Evolutionary conservation across 2,888 invertebrate genomes (phyloP).

Genomic region (Palloptera scutellata): DNA sequence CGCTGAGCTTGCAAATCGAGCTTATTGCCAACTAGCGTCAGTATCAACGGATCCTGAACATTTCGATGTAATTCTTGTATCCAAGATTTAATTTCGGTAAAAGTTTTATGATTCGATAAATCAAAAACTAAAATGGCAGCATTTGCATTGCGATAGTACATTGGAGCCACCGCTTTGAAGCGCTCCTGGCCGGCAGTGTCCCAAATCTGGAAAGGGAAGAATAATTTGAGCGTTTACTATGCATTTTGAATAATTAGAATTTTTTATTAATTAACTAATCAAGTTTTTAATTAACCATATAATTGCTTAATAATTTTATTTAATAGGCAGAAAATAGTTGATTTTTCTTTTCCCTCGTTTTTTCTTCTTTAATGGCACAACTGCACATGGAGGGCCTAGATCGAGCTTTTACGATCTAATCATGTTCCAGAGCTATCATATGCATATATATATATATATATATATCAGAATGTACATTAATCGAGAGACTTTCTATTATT

Average conservation of each 20-base stretch:
- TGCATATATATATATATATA: too few relatives aligned
- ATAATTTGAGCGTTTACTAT: too few relatives aligned
- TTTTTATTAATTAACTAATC: too few relatives aligned
- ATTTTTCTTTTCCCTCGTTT: too few relatives aligned
- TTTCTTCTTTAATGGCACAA: too few relatives aligned
- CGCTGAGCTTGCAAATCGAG: conserved; percentile 75
- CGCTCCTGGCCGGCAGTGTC: conserved; percentile 64
- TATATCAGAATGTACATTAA: too few relatives aligned
- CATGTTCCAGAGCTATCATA: too few relatives aligned
- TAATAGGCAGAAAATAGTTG: too few relatives aligned
- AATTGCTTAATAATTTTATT: background rate
- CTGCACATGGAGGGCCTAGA: too few relatives aligned
- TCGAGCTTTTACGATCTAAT: too few relatives aligned
- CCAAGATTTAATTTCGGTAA: conserved; percentile 85
- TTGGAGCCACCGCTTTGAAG: conserved; percentile 91
- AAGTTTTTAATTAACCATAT: background rate
- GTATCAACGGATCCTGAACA: conserved; percentile 79
- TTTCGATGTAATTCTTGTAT: conserved; percentile 80
- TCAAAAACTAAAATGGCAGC: conserved; percentile 90
- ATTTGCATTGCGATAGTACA: conserved; percentile 93
- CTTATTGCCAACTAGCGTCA: conserved; percentile 88
- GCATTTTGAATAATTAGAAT: too few relatives aligned
- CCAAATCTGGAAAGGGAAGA: conserved; percentile 57
- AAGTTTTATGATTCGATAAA: conserved; percentile 78
- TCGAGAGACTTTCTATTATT: too few relatives aligned